A percentile compares a stretch with the other conserved stretches of the same genome.
phyloP scores from a whole-genome alignment of 2,888 invertebrate genomes.

The Alviniconcha strummeri region DNA sequence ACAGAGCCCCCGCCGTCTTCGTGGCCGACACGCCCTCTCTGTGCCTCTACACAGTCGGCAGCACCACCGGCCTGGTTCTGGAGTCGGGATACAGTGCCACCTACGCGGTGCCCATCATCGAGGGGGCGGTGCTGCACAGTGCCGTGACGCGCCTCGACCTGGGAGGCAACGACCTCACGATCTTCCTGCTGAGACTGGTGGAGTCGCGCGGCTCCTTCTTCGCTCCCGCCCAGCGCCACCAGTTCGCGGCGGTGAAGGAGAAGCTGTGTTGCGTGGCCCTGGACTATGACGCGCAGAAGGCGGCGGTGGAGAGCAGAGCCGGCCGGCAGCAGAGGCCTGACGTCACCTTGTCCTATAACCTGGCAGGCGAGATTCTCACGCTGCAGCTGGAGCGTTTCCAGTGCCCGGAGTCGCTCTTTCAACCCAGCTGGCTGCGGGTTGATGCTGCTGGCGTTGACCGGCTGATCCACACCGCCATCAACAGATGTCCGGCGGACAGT shows the following conservation, averaged over 20 bases:
- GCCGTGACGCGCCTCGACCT: conserved; percentile 5
- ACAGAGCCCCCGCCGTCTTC: conserved; percentile 1
- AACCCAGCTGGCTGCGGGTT: conserved; percentile 23
- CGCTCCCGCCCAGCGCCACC: neutral
- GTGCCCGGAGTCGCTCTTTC: conserved; percentile 28
- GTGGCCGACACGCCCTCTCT: conserved; percentile 13
- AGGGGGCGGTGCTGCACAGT: neutral
- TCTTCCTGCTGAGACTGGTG: conserved; percentile 26
- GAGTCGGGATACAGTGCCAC: conserved; percentile 20
- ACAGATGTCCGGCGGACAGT: neutral
- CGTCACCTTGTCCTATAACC: conserved; percentile 7
- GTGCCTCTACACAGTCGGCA: conserved; percentile 10
- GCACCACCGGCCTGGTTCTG: conserved; percentile 12
- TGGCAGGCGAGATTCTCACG: neutral
- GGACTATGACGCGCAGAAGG: conserved; percentile 22
- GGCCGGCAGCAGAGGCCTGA: conserved; percentile 4
- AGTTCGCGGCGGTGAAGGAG: conserved; percentile 24
- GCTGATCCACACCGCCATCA: conserved; percentile 13
- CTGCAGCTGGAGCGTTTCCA: conserved; percentile 12
- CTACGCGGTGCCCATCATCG: conserved; percentile 14
- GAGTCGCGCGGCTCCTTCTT: conserved; percentile 13
- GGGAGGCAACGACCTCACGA: conserved; percentile 21
- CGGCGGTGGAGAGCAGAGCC: neutral
- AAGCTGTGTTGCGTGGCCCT: conserved; percentile 26
- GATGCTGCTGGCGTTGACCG: conserved; percentile 28